Evolutionary conservation across 2,888 invertebrate species (phyloP), one percentile per base, ranked within the genome.

Genomic region (Athalia circularis): DNA sequence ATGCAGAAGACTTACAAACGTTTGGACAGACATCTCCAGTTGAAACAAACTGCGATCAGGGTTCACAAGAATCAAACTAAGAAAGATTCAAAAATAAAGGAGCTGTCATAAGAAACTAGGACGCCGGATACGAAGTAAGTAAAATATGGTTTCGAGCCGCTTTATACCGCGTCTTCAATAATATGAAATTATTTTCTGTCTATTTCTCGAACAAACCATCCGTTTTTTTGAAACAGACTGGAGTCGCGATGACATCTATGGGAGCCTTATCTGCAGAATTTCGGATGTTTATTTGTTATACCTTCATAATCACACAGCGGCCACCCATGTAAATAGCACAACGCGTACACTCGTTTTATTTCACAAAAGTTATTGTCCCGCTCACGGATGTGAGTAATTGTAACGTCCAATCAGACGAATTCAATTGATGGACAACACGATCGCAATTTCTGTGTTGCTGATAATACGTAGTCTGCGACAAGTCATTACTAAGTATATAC

Each of bases 1-100:
- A 86, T 93, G 80, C 91, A 90, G 65, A 90, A 91, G 64, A 86
- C 87, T 4, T 87, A 92, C 15, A 91, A 91, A 62, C 81, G 90
- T 59, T 84, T 91, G 65, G 79, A 79, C 43, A 85, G 89, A 80
- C 87, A 84, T 72, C 85, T 80, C 77, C 82, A 85, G 5, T 82
- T 87, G 13, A 83, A 86, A 9, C 79, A 83, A 83, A 72, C 68
- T 6, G 72, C 79, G 15, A 77, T 79, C 8, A 79, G 74, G 47
- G 70, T 64, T n/a, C 67, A 29, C 9, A 72, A 70, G 13, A 77
- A 65, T 13, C 61, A 72, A 65, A 57, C 64, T 5, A 70, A 78
- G 45, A 15, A n/a, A 72, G 64, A 61, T 52, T 45, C 52, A 6
- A 62, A 6, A 15, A n/a, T 59, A 48, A 64, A 48, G 6, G 43